phyloP scores from a whole-genome alignment of 2,113 vertebrate species.

The Otocyon megalotis region DNA sequence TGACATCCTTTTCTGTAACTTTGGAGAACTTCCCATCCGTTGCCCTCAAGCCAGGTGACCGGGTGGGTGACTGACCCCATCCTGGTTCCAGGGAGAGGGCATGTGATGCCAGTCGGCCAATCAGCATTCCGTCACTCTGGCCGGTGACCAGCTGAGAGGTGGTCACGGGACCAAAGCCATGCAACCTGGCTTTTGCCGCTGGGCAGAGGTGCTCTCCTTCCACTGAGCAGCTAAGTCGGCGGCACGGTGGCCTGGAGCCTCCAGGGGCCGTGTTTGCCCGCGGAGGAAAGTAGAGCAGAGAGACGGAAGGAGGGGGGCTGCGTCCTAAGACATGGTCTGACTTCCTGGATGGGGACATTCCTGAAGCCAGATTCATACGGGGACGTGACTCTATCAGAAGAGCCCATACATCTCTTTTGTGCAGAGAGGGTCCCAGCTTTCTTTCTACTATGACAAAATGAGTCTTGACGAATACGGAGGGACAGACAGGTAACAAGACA shows the following conservation, averaged over 20 bases:
- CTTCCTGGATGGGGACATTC: neutral
- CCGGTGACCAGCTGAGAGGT: neutral
- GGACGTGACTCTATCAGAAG: neutral
- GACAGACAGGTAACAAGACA: rapidly evolving
- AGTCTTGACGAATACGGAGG: neutral
- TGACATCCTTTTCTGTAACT: neutral
- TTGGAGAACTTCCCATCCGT: neutral
- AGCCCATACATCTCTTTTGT: neutral
- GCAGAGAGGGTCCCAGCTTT: neutral
- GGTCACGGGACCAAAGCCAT: neutral
- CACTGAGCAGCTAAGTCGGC: no score
- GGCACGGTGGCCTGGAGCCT: neutral
- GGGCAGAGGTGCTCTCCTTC: neutral
- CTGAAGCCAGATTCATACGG: neutral
- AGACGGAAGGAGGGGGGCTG: neutral
- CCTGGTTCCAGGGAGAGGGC: neutral
- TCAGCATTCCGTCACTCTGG: neutral
- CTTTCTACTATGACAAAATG: neutral
- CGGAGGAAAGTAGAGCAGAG: neutral
- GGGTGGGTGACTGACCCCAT: neutral
- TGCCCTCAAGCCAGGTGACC: neutral
- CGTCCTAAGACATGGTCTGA: neutral
- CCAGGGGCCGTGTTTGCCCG: neutral
- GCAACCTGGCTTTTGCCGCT: neutral
- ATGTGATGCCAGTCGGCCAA: neutral